Base-by-base conservation (phyloP, 2,113 vertebrate genomes). In the Menura novaehollandiae region DNA sequence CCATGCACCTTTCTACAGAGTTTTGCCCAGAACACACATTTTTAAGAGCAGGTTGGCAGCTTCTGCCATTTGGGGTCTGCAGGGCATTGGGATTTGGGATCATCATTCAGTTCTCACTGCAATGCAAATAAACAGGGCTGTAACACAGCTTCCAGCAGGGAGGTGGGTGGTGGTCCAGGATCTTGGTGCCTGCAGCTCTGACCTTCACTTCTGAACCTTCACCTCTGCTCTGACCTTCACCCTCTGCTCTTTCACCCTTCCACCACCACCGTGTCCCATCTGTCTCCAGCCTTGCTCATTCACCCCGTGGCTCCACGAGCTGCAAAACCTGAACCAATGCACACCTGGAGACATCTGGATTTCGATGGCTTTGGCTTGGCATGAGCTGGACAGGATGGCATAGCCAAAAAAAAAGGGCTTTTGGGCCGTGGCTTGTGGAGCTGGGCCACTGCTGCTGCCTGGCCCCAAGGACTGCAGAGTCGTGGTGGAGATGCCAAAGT, bases 281-380 rank as follows among this genome's bases (percentile, higher is more conserved):
- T 49, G 1, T 6, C 30, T 59, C 28, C 69, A 52, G 43, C 49
- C 33, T 33, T 63, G 22, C 28, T 44, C 7, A 10, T 59, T 22
- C 23, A 43, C 43, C 56, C 4, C 0, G 1, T 23, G 55, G 33
- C 49, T 66, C 19, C 47, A 77, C 46, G 32, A 91, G 24, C 59
- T 81, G 39, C 47, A 60, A 37, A 44, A 67, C 14, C 15, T 0
- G 1, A 20, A 39, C 26, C n/a, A 33, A 0, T n/a, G 18, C 39
- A 74, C 64, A 14, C 39, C 39, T 56, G 55, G n/a, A 21, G 20
- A 44, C 55, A 11, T 10, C 47, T 59, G 32, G 47, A 12, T 39
- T 67, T 63, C 1, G 3, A 7, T 46, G 47, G 18, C 9, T 62
- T 78, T 43, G 30, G 4, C 52, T 85, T 66, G 46, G 46, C 22